Evolutionary conservation across 2,888 invertebrate species (phyloP).

Genomic region (Agapostemon virescens): DNA sequence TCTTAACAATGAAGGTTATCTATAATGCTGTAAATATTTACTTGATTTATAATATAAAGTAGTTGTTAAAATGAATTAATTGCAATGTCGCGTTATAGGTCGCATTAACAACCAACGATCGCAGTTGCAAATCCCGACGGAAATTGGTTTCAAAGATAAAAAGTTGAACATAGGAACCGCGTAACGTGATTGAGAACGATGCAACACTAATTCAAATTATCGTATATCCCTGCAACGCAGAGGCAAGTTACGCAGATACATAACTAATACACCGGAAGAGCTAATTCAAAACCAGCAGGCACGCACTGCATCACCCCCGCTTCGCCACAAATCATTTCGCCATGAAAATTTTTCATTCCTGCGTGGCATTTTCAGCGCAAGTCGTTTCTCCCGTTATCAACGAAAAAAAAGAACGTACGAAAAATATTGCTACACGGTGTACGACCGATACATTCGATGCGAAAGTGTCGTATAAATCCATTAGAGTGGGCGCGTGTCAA

Average conservation of each 20-base stretch:
- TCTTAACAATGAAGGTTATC: too few relatives aligned
- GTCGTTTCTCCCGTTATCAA: slow-evolving; percentile 6
- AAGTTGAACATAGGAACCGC: not conserved
- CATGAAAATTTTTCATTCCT: not conserved
- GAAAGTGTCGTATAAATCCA: slow-evolving; percentile 36
- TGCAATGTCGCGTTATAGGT: too few relatives aligned
- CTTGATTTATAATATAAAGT: too few relatives aligned
- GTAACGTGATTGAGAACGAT: not conserved
- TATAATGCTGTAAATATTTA: too few relatives aligned
- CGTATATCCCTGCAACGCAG: not conserved
- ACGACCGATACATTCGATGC: not conserved
- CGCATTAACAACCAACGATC: not conserved
- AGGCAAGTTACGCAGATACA: not conserved
- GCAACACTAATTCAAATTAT: not conserved
- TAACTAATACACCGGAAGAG: not conserved
- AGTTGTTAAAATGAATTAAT: too few relatives aligned
- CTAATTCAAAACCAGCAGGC: not conserved
- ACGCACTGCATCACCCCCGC: not conserved
- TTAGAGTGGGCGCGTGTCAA: slow-evolving; percentile 19
- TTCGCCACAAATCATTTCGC: not conserved
- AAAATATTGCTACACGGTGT: not conserved
- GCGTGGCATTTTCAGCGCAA: not conserved
- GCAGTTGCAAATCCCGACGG: not conserved
- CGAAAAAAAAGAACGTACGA: not conserved
- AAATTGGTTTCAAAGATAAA: too few relatives aligned